Evolutionary conservation across 2,888 invertebrate species (phyloP).

Genomic region (Papilio gigon): DNA sequence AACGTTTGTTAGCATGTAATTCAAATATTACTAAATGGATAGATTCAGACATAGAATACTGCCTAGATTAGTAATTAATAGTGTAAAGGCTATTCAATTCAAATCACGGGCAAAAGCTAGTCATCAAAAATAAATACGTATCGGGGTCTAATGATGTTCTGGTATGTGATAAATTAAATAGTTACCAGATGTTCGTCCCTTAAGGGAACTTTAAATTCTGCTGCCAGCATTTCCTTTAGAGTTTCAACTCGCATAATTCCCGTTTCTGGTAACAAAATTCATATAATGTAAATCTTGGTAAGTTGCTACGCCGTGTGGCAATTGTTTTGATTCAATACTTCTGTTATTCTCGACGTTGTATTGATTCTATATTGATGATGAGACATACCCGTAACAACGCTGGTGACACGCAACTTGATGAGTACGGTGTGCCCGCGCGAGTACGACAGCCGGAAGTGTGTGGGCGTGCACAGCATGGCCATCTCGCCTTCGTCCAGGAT

Average conservation of each 20-base stretch:
- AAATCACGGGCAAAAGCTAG: too few relatives aligned
- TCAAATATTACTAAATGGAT: too few relatives aligned
- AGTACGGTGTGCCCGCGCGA: slow-evolving; percentile 81
- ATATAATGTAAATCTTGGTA: neutral
- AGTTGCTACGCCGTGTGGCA: neutral
- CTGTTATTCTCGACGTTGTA: too few relatives aligned
- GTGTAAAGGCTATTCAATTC: too few relatives aligned
- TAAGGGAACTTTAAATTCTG: slow-evolving; percentile 81
- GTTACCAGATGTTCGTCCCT: slow-evolving; percentile 86
- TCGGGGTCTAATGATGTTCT: too few relatives aligned
- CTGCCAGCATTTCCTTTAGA: slow-evolving; percentile 73
- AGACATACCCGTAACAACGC: slow-evolving; percentile 13
- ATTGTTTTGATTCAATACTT: too few relatives aligned
- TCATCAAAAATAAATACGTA: too few relatives aligned
- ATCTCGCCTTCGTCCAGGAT: slow-evolving; percentile 89
- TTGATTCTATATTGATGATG: neutral
- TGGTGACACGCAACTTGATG: slow-evolving; percentile 24
- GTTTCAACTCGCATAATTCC: slow-evolving; percentile 51
- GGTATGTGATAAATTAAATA: neutral
- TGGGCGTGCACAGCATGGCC: slow-evolving; percentile 87
- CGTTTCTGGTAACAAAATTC: slow-evolving; percentile 50
- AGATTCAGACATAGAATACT: too few relatives aligned
- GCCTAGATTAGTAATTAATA: too few relatives aligned
- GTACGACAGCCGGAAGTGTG: slow-evolving; percentile 86
- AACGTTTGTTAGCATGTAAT: too few relatives aligned